Base-by-base conservation (phyloP, 2,113 vertebrate species). In the Heterotis niloticus region DNA sequence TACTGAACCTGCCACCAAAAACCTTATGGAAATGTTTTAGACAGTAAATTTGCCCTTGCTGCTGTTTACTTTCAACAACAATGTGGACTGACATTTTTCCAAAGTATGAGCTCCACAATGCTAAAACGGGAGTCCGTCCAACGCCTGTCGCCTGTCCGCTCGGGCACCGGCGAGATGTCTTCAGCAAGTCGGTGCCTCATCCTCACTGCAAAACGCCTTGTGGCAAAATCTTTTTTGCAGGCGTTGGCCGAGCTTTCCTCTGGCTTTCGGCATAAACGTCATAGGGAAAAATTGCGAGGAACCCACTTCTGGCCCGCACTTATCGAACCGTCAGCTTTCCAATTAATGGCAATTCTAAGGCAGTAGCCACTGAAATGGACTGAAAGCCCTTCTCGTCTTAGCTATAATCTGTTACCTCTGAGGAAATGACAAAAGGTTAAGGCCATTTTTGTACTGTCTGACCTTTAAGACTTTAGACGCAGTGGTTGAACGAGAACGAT, bases 381-480 rank as follows among this genome's bases (percentile, higher is more conserved):
- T 28, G 24, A 67, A 67, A 77, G 64, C 51, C 44, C 44, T 66
- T 75, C 62, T 56, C 62, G 59, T 62, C 74, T 29, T 17, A 34
- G 74, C 59, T 75, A 75, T 75, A 75, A 75, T 75, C 76, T 77
- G 62, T 67, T 66, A 77, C 76, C 64, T 66, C 62, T 66, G 16
- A 60, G 52, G 64, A 51, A 77, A 77, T 77, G 44, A 56, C 64
- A 77, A 66, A 75, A 75, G 74, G 74, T 75, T 64, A 75, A 44
- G 74, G 59, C 28, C 74, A 44, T 28, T 77, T 77, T 77, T 66
- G 62, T 77, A 56, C 54, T 67, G 24, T 67, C 10, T 77, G 62
- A 77, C 76, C 76, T 77, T 77, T 66, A 67, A 77, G 66, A 77
- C 64, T 26, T 65, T 44, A 67, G 76, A 77, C 17, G 62, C 51